These are phyloP conservation scores for Drosophila nigritarsus DNA, from an alignment of 2,888 invertebrate species.

Conservation along the genomic window DNA sequence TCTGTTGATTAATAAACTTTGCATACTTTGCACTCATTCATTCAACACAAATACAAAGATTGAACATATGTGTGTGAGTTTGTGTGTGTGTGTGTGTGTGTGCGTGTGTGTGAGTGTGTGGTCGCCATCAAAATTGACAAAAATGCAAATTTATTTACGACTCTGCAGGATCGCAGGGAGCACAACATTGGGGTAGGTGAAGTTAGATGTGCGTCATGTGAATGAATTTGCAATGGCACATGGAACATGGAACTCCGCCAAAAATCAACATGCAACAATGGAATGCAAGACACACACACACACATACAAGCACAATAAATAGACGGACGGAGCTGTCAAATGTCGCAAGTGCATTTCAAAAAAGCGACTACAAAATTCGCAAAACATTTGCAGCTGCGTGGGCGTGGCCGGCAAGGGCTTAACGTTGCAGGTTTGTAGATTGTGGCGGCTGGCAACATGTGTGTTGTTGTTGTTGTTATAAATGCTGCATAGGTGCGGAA, in stretches of 20 bases:
- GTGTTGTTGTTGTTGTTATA: constrained; percentile 13
- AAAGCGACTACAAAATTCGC: constrained; percentile 66
- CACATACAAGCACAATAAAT: constrained; percentile 46
- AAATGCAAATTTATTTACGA: constrained; percentile 80
- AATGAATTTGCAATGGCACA: constrained; percentile 63
- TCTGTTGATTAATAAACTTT: constrained; percentile 70
- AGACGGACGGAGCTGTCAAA: constrained; percentile 74
- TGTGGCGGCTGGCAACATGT: neutral
- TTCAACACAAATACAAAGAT: constrained; percentile 35
- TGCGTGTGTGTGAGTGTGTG: constrained; percentile 35
- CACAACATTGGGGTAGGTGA: constrained; percentile 20
- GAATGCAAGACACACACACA: constrained; percentile 18
- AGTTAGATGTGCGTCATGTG: constrained; percentile 51
- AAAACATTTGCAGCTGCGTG: constrained; percentile 53
- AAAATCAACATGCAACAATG: constrained; percentile 72
- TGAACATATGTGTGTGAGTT: neutral
- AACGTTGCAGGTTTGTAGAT: neutral
- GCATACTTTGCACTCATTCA: constrained; percentile 64
- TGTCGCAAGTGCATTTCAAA: constrained; percentile 75
- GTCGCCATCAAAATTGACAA: constrained; percentile 76
- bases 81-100: neutral
- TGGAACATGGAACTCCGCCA: constrained; percentile 50
- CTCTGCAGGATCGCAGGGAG: constrained; percentile 37
- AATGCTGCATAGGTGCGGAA: constrained; percentile 28
- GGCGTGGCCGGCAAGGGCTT: constrained; percentile 25